A percentile compares a stretch with the other conserved stretches of the same genome.
Evolutionary conservation across 1,140 invertebrate genomes (phyloP).

Genomic region (Drosophila carrolli): DNA sequence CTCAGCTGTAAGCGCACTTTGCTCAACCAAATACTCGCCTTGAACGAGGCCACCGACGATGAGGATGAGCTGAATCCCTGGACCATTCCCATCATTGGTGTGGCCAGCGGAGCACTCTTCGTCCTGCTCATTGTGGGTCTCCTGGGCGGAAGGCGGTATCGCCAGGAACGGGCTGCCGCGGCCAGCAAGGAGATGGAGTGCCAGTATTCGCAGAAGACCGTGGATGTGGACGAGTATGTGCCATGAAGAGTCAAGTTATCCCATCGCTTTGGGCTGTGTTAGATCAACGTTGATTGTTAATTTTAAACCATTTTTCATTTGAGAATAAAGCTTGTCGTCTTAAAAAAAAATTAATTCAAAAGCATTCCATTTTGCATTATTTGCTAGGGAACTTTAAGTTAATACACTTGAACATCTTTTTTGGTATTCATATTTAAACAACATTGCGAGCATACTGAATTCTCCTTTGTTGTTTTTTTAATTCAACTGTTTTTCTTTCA

Average conservation of each 20-base stretch:
- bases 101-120: constrained; percentile 50
- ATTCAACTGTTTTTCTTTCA: background rate
- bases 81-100: constrained; percentile 64
- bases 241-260: constrained; percentile 26
- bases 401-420: too few species aligned
- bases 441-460: background rate
- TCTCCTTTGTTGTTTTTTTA: background rate
- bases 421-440: too few species aligned
- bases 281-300: constrained; percentile 55
- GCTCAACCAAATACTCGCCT: constrained; percentile 45
- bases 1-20: constrained; percentile 51
- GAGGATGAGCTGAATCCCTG: constrained; percentile 56
- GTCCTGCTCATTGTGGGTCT: constrained; percentile 54
- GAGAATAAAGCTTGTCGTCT: constrained; percentile 49
- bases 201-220: constrained; percentile 60
- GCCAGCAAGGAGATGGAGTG: constrained; percentile 54
- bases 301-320: constrained; percentile 9
- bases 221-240: constrained; percentile 68
- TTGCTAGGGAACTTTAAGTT: too few species aligned
- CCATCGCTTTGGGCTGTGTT: constrained; percentile 47
- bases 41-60: constrained; percentile 60
- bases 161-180: background rate
- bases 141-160: constrained; percentile 21
- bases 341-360: background rate
- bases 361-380: too few species aligned